These are phyloP conservation scores for Tapirus terrestris DNA, from an alignment of 2,113 vertebrate genomes.

Conservation along the genomic window DNA sequence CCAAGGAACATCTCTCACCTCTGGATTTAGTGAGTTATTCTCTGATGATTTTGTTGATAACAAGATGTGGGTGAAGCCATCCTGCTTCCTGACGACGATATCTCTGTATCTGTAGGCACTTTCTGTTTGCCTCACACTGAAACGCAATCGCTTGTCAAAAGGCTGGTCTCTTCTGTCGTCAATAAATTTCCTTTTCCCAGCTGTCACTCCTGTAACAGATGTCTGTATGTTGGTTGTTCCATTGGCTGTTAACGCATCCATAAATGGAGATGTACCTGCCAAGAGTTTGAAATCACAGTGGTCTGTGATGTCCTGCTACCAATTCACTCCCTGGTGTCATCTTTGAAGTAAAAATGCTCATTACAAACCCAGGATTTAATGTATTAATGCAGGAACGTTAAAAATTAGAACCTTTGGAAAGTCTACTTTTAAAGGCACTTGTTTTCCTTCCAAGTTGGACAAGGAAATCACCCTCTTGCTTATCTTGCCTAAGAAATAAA, in stretches of 20 bases:
- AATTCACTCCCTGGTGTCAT: background rate
- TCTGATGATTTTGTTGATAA: constrained; percentile 97
- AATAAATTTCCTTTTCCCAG: constrained; percentile 91
- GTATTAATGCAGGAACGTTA: background rate
- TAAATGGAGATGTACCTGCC: constrained; percentile 90
- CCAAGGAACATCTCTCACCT: constrained; percentile 84
- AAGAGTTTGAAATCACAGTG: constrained; percentile 67
- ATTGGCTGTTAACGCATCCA: constrained; percentile 92
- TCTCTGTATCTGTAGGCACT: constrained; percentile 98
- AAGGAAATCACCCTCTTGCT: background rate
- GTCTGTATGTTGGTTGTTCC: constrained; percentile 89
- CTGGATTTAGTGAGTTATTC: constrained; percentile 97
- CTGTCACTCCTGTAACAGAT: constrained; percentile 87
- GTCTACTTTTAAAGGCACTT: background rate
- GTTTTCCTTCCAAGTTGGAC: background rate
- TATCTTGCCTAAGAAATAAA: background rate
- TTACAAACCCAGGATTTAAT: background rate
- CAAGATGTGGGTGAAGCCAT: constrained; percentile 98
- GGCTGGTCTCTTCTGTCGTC: constrained; percentile 93
- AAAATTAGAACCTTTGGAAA: background rate
- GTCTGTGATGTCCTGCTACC: constrained; percentile 1
- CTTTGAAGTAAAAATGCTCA: background rate
- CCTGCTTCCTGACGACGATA: constrained; percentile 98
- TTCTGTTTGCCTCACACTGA: constrained; percentile 97
- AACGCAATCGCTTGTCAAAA: constrained; percentile 96